Base-by-base conservation (phyloP, 1,140 invertebrate genomes). In the Camponotus floridanus region DNA sequence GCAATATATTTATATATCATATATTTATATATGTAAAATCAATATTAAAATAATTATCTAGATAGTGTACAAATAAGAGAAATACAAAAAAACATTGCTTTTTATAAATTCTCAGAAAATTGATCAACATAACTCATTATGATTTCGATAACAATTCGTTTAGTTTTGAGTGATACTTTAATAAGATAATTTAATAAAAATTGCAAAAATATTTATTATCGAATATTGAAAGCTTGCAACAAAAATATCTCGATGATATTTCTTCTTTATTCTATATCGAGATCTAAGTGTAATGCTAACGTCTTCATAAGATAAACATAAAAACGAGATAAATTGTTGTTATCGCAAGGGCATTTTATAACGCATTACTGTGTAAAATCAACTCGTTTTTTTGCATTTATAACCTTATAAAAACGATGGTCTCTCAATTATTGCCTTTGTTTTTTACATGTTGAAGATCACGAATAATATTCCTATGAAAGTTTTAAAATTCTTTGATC, bases 241-340 rank as follows among this genome's bases (percentile, higher is more conserved):
- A 42, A 57, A 61, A n/a, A 55, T 36, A 5, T 55, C 1, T 21
- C 3, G 8, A n/a, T 57, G 39, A 48, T 76, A 33, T 65, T 33
- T 21, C n/a, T 33, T 18, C 15, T 62, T 15, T 6, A 36, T 9
- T 51, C 15, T 15, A 42, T 39, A n/a, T 18, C 21, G 8, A 26
- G n/a, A 8, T 26, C 3, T 15, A 26, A 79, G 11, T 45, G 8
- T 65, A 55, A 64, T 55, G 48, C 21, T 57, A 39, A 36, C 31
- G 51, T 13, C 6, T 67, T 7, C 8, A 5, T 67, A 67, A 79
- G 48, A 26, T 48, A 78, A 33, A 18, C 13, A 31, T 26, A 18
- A 55, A 51, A 76, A 51, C 3, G 33, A 67, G 76, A 79, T 68
- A 55, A 42, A 64, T 13, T 45, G 33, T 57, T 79, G 13, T 79